phyloP scores from a whole-genome alignment of 2,888 invertebrate species.

The Harpagoxenus sublaevis region DNA sequence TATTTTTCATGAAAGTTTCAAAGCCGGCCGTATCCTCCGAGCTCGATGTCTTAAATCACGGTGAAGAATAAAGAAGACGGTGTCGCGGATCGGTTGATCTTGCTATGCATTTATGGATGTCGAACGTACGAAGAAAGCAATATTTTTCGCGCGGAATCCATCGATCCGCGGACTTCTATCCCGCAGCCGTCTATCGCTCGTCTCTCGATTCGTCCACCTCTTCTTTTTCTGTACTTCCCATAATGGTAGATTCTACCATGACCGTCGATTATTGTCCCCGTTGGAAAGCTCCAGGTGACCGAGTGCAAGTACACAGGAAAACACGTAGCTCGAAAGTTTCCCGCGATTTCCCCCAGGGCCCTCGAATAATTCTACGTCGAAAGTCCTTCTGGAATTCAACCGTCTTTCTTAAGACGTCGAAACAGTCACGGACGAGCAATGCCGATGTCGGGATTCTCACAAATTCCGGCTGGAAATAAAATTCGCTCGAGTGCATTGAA shows the following conservation, averaged over 20 bases:
- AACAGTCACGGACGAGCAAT: conserved; percentile 51
- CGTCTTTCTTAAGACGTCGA: conserved; percentile 63
- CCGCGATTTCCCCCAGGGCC: conserved; percentile 76
- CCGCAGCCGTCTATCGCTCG: conserved; percentile 38
- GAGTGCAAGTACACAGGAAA: conserved; percentile 55
- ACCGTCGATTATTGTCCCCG: conserved; percentile 68
- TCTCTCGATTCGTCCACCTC: conserved; percentile 12
- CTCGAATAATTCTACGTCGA: conserved; percentile 76
- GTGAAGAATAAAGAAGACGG: conserved; percentile 60
- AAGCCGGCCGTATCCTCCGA: conserved; percentile 28
- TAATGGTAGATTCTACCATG: conserved; percentile 68
- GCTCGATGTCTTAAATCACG: conserved; percentile 67
- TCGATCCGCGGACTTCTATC: conserved; percentile 37
- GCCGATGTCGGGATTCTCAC: conserved; percentile 43
- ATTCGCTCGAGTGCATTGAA: conserved; percentile 49
- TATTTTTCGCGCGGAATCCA: conserved; percentile 48
- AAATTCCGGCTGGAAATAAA: conserved; percentile 45
- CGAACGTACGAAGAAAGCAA: conserved; percentile 60
- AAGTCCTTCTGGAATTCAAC: conserved; percentile 62
- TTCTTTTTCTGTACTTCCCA: conserved; percentile 47
- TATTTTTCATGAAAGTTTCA: conserved; percentile 50
- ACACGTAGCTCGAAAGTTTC: conserved; percentile 67
- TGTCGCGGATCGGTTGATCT: conserved; percentile 70
- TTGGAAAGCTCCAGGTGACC: conserved; percentile 31
- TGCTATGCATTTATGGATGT: conserved; percentile 76